phyloP scores from a whole-genome alignment of 1,140 invertebrate genomes.

The Oreohelix idahoensis region DNA sequence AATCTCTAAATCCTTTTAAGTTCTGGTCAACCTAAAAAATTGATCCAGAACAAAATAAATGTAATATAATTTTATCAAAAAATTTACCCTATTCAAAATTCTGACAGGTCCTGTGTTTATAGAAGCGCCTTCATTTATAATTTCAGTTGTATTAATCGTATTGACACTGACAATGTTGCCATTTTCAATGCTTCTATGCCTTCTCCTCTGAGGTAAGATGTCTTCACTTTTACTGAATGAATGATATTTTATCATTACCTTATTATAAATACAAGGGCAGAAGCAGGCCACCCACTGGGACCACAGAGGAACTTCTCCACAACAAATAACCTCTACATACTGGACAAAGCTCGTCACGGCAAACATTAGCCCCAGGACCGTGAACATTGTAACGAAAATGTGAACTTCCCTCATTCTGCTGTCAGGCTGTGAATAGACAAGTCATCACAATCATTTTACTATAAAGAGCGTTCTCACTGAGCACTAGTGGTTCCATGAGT shows the following conservation, averaged over 20 bases:
- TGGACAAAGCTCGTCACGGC: slow-evolving; percentile 51
- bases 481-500: too few relatives aligned
- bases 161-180: background rate
- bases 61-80: too few relatives aligned
- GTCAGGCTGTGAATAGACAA: slow-evolving; percentile 19
- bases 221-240: background rate
- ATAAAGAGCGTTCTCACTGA: too few relatives aligned
- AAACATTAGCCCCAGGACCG: slow-evolving; percentile 53
- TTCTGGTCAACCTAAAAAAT: too few relatives aligned
- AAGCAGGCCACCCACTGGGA: slow-evolving; percentile 42
- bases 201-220: background rate
- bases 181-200: background rate
- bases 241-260: slow-evolving; percentile 22
- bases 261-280: slow-evolving; percentile 1
- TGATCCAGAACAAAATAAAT: too few relatives aligned
- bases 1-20: too few relatives aligned
- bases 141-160: too few relatives aligned
- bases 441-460: too few relatives aligned
- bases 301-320: slow-evolving; percentile 48
- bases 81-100: too few relatives aligned
- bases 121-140: too few relatives aligned
- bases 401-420: slow-evolving; percentile 44
- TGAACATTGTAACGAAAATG: slow-evolving; percentile 54
- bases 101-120: too few relatives aligned
- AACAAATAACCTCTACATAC: slow-evolving; percentile 56